Conservation (phyloP, 2,888 invertebrate genomes). For the Catocala sponsa region DNA sequence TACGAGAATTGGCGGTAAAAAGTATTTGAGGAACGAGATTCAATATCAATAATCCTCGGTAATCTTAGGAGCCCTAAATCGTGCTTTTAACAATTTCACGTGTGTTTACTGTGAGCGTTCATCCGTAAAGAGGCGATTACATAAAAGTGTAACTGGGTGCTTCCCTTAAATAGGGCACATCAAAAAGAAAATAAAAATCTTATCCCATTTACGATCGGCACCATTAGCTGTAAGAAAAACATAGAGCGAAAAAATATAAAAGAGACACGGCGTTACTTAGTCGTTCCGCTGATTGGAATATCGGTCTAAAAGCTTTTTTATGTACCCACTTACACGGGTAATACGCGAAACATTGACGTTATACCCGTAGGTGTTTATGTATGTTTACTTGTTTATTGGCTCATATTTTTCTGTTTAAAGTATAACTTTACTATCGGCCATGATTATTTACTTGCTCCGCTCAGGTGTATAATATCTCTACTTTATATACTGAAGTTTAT, state of each 20-base stretch:
- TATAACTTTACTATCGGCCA: constrained; percentile 16
- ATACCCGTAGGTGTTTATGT: constrained; percentile 54
- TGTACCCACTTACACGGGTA: constrained; percentile 68
- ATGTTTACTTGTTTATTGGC: constrained; percentile 59
- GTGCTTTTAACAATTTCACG: constrained; percentile 56
- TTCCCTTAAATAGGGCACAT: constrained; percentile 69
- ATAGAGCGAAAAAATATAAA: constrained; percentile 67
- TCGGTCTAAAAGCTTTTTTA: constrained; percentile 75
- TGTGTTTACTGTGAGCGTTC: constrained; percentile 56
- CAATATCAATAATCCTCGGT: constrained; percentile 46
- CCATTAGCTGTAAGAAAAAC: constrained; percentile 73
- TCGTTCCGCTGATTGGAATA: constrained; percentile 72
- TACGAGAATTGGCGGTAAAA: constrained; percentile 23
- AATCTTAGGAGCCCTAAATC: constrained; percentile 53
- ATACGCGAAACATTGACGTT: constrained; percentile 62
- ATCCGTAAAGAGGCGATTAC: constrained; percentile 60
- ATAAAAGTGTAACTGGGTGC: constrained; percentile 63
- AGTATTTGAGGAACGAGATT: constrained; percentile 36
- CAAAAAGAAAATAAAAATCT: constrained; percentile 75
- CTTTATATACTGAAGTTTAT: no score
- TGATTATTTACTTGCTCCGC: constrained; percentile 29
- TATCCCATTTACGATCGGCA: constrained; percentile 74
- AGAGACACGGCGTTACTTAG: constrained; percentile 68
- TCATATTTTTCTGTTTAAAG: constrained; percentile 41
- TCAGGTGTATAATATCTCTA: no score